phyloP scores from a whole-genome alignment of 2,888 invertebrate species.

The Alviniconcha strummeri region DNA sequence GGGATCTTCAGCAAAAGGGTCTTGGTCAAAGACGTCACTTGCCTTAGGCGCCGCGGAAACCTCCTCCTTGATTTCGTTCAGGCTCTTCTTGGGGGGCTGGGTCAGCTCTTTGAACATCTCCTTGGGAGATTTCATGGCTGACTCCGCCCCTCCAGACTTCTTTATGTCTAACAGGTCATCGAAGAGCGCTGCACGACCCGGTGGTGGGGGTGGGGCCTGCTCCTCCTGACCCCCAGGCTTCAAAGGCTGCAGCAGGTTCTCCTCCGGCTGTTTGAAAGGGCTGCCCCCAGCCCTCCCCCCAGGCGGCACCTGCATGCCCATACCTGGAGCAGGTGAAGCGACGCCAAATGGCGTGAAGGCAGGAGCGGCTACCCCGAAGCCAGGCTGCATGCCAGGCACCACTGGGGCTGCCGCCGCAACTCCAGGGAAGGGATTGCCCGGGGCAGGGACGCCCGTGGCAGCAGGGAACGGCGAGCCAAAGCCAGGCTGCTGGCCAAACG shows the following conservation, averaged over 20 bases:
- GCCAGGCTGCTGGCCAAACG: constrained; percentile 13
- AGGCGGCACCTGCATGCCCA: not conserved
- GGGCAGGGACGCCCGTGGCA: not conserved
- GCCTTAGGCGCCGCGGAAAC: constrained; percentile 32
- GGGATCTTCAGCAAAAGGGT: constrained; percentile 33
- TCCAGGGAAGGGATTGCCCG: not conserved
- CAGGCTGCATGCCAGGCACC: constrained; percentile 7
- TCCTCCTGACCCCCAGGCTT: constrained; percentile 35
- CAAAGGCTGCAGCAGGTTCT: constrained; percentile 39
- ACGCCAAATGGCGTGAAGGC: constrained; percentile 11
- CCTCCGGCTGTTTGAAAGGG: not conserved
- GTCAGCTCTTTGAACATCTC: constrained; percentile 57
- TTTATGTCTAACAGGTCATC: constrained; percentile 56
- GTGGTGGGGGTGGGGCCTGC: constrained; percentile 1
- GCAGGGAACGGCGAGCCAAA: not conserved
- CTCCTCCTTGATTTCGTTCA: constrained; percentile 55
- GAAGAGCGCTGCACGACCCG: constrained; percentile 46
- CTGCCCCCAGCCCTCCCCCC: not conserved
- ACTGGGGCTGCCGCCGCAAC: not conserved
- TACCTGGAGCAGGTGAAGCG: not conserved
- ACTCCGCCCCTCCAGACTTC: constrained; percentile 10
- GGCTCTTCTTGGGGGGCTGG: constrained; percentile 53
- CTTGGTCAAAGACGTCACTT: constrained; percentile 28
- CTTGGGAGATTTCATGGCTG: constrained; percentile 50
- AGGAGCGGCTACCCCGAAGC: not conserved